Base-by-base conservation (phyloP, 2,797 vertebrate species). In the Argyrosomus regius region DNA sequence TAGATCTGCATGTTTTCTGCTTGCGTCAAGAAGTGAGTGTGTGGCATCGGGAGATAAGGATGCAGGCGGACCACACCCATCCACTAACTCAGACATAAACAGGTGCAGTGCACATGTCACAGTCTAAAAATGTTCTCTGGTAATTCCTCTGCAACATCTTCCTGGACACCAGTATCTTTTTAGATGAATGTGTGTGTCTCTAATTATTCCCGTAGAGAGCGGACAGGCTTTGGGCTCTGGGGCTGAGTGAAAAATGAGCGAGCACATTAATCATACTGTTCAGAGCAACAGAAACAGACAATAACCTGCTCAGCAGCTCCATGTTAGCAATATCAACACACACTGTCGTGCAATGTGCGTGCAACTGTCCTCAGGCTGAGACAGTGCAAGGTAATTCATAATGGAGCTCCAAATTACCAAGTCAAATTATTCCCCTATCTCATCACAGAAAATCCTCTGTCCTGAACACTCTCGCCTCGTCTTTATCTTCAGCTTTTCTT, bases 31-130 rank as follows among this genome's bases (percentile, higher is more conserved):
- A 68, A 78, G 69, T 43, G 70, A 64, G 72, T n/a, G 89, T 76
- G 75, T 94, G 93, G 48, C 77, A 60, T 14, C 28, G 35, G 24
- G 69, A 90, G 94, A 95, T 95, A 95, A 94, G 77, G 77, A 77
- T 59, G 77, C 54, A 72, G n/a, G 24, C 59, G 62, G 79, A 80
- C 91, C 89, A 69, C 92, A 87, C 93, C 93, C 90, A 75, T 46
- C 49, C 57, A 11, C 69, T 20, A 26, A 72, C 45, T 82, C 59
- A 26, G 77, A 78, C 63, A 71, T 46, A 89, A 88, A 87, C 85
- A 89, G 75, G 79, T 89, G 77, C 69, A 68, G 57, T 31, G 56
- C 43, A 48, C 72, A 48, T 68, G 35, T 62, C 56, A 74, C 35
- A 61, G 63, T 22, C 75, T 68, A 64, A 59, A 79, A 76, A 54